A percentile compares a stretch with the other conserved stretches of the same genome.
Evolutionary conservation across 1,140 invertebrate species (phyloP).

Genomic region (Chironomus tepperi): DNA sequence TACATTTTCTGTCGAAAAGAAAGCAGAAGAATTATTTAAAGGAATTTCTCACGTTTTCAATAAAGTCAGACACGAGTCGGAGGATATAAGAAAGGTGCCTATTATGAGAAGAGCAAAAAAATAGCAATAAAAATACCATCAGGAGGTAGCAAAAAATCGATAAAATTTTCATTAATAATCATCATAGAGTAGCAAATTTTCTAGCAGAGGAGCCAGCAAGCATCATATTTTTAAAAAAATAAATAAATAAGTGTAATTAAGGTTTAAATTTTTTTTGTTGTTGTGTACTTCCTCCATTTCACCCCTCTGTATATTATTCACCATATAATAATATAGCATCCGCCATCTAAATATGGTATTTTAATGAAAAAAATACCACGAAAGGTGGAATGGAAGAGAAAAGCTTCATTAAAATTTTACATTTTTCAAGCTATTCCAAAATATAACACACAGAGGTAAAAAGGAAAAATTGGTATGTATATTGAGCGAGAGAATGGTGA

Average conservation of each 20-base stretch:
- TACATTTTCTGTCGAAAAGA: too few species aligned
- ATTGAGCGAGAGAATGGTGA: background rate
- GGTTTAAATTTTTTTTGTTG: background rate
- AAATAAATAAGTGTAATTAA: background rate
- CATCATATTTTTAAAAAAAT: background rate
- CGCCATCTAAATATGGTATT: conserved; percentile 8
- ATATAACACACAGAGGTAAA: too few species aligned
- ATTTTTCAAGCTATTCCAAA: background rate
- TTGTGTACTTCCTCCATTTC: background rate
- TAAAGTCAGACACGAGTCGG: too few species aligned
- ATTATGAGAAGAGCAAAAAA: too few species aligned
- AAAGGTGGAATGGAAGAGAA: background rate
- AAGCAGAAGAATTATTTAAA: too few species aligned
- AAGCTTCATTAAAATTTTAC: conserved; percentile 9
- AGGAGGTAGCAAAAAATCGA: background rate
- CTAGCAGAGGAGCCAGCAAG: background rate
- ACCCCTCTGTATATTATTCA: background rate
- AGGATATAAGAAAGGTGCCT: too few species aligned
- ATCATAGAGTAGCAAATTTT: background rate
- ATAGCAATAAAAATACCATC: too few species aligned
- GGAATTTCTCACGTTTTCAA: too few species aligned
- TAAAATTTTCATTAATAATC: conserved; percentile 4
- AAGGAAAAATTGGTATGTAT: too few species aligned
- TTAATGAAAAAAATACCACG: background rate
- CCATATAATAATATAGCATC: background rate